Evolutionary conservation across 2,113 vertebrate genomes (phyloP), one percentile per base, ranked within the genome.

Genomic region (Nanorana parkeri): DNA sequence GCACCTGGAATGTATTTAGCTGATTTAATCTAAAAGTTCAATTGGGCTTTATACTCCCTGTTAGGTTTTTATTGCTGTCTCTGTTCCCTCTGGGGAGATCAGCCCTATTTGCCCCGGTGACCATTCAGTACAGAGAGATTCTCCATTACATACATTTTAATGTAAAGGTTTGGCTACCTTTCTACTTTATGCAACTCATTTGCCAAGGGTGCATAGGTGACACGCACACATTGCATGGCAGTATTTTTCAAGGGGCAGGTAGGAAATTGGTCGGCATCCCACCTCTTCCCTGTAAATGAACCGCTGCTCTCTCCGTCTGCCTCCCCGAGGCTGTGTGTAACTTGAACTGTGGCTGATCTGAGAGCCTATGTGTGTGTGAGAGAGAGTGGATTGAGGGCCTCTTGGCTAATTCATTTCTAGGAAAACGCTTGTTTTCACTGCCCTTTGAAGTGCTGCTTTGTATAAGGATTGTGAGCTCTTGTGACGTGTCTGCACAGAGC

Each of bases 381-480:
- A 36, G 41, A 47, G 41, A 47, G 13, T 47, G 41, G 41, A 75
- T 74, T 55, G 69, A 66, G 80, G 71, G 69, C 69, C 71, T 61
- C 80, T 67, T 36, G 21, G 80, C 69, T 82, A 82, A 82, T 66
- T 82, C 61, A 75, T 82, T 82, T 82, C 80, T 82, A 82, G 80
- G 80, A 82, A 82, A 82, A 58, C 52, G 61, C 69, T 82, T 82
- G 61, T 82, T 75, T 81, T 82, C 69, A 2, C 80, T 75, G 60
- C 24, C 80, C 80, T 82, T 82, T 82, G 80, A 82, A 82, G 80
- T 82, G 80, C n/a, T 55, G 61, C 80, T 82, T 82, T 82, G 69
- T 82, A 67, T 67, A 67, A 20, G n/a, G 69, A 66, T 73, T 67
- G 26, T 66, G 63, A 78, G 76, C 47, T 24, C 63, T 68, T 79